These are phyloP conservation scores for Dryoscopus gambensis DNA, from an alignment of 2,113 vertebrate species.

Conservation along the genomic window DNA sequence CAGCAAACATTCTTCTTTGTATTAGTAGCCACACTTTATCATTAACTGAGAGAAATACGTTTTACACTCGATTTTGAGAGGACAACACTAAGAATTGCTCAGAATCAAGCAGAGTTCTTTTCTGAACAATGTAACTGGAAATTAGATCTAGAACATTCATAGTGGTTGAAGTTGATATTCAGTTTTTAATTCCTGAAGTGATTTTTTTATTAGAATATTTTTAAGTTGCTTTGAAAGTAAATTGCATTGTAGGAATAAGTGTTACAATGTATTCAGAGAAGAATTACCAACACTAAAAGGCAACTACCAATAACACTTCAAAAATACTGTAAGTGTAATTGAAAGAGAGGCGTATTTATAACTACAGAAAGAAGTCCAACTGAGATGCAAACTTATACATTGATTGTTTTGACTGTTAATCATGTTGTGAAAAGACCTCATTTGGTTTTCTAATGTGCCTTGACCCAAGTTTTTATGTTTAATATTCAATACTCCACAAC, in stretches of 20 bases:
- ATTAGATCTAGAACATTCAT: not conserved
- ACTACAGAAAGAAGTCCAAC: not conserved
- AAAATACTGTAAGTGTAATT: not conserved
- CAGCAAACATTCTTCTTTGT: not conserved
- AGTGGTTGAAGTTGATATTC: not conserved
- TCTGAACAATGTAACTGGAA: not conserved
- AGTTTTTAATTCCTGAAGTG: not conserved
- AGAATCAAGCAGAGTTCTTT: not conserved
- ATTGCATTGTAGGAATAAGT: not conserved
- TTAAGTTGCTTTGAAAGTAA: not conserved
- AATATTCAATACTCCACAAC: not conserved
- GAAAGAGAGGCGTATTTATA: not conserved
- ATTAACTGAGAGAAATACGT: fast-evolving
- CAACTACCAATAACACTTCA: not conserved
- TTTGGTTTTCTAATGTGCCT: too few relatives aligned
- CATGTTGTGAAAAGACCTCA: too few relatives aligned
- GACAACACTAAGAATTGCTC: not conserved
- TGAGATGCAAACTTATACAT: not conserved
- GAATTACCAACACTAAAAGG: not conserved
- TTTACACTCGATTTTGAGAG: not conserved
- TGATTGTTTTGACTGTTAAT: too few relatives aligned
- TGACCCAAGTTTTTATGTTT: too few relatives aligned
- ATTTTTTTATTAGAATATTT: not conserved
- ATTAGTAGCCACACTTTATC: not conserved
- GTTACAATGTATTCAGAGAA: not conserved